Percentiles rank a stretch among this genome's conserved stretches.
phyloP scores from a whole-genome alignment of 2,888 invertebrate genomes.

The Drosophila dives region DNA sequence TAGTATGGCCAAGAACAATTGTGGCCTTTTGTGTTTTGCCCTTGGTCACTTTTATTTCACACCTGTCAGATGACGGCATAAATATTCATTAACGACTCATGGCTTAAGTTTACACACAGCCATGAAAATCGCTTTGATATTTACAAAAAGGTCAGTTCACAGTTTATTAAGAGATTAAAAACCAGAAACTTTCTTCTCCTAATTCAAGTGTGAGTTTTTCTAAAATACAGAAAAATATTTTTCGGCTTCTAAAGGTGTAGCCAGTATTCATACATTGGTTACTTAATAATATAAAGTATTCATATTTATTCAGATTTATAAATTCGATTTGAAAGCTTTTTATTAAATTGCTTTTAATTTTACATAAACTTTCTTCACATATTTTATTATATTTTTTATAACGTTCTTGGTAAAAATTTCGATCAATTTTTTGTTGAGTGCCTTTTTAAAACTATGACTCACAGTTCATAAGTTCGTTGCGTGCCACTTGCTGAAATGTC shows the following conservation, averaged over 20 bases:
- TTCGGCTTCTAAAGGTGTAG: not conserved
- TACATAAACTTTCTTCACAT: not conserved
- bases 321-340: not conserved
- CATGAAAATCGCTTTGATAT: not conserved
- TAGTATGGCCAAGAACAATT: conserved; percentile 28
- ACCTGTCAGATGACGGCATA: conserved; percentile 64
- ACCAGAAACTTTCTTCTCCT: not conserved
- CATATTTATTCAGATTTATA: not conserved
- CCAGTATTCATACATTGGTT: not conserved
- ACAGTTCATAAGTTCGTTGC: not conserved
- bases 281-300: too few species aligned
- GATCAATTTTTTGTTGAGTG: not conserved
- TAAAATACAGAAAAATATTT: not conserved
- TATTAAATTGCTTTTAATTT: not conserved
- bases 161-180: not conserved
- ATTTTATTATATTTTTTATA: not conserved
- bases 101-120: not conserved
- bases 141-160: not conserved
- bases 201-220: not conserved
- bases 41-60: conserved; percentile 33
- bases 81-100: conserved; percentile 56
- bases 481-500: not conserved
- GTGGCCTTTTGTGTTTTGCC: conserved; percentile 22
- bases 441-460: not conserved
- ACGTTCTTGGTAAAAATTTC: not conserved